These are phyloP conservation scores for Leptobrachium leishanense DNA, from an alignment of 2,113 vertebrate genomes.

Conservation along the genomic window DNA sequence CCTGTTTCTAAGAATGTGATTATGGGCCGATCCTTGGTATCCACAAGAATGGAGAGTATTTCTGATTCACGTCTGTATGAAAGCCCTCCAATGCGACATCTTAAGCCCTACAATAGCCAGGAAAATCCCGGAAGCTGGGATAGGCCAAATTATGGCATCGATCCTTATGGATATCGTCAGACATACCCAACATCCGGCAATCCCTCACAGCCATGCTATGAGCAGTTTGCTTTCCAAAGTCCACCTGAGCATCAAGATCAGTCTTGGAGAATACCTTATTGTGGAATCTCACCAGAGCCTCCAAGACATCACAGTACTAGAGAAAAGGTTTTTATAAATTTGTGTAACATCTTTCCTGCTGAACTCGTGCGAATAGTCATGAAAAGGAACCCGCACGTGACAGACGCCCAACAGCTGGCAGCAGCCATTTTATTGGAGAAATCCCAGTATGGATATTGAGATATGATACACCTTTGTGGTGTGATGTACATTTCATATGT, in stretches of 20 bases:
- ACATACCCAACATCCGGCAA: constrained; percentile 72
- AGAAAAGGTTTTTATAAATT: constrained; percentile 87
- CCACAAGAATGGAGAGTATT: constrained; percentile 82
- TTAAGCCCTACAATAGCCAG: constrained; percentile 75
- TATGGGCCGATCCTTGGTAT: constrained; percentile 76
- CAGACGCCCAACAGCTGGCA: constrained; percentile 91
- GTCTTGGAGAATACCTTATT: constrained; percentile 77
- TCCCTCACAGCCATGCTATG: constrained; percentile 73
- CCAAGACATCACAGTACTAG: constrained; percentile 73
- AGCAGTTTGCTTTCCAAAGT: constrained; percentile 85
- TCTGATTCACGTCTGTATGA: constrained; percentile 88
- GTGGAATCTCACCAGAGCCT: constrained; percentile 68
- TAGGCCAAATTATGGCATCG: constrained; percentile 67
- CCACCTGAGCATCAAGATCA: constrained; percentile 81
- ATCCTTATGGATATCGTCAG: constrained; percentile 77
- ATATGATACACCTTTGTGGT: constrained; percentile 69
- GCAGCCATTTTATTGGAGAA: constrained; percentile 93
- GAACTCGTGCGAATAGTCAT: constrained; percentile 92
- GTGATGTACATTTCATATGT: constrained; percentile 72
- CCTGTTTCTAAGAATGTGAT: constrained; percentile 72
- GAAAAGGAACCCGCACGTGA: constrained; percentile 90
- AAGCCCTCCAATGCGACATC: constrained; percentile 70
- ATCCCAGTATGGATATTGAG: constrained; percentile 84
- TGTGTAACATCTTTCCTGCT: constrained; percentile 96
- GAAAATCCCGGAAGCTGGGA: constrained; percentile 80